Conservation (phyloP, 2,888 invertebrate species). For the Aphodius sticticus region DNA sequence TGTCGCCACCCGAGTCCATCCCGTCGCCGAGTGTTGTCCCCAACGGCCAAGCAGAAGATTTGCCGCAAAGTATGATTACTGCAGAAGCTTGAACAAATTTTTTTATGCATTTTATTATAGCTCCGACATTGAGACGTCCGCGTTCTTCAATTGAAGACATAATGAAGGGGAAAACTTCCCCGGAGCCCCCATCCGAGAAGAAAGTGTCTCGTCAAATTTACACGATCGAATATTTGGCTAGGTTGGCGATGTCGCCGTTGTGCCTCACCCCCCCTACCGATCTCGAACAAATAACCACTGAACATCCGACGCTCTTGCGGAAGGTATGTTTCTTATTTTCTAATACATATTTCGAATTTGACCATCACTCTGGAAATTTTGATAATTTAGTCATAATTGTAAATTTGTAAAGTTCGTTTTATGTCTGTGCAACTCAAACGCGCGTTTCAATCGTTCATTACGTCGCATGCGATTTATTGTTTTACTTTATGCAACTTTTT, state of each 20-base stretch:
- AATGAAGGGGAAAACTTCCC: conserved; percentile 50
- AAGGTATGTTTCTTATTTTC: conserved; percentile 57
- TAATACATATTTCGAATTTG: neutral
- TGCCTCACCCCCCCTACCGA: conserved; percentile 63
- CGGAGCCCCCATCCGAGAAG: conserved; percentile 35
- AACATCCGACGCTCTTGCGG: conserved; percentile 63
- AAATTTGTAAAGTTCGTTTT: neutral
- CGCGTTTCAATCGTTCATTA: no score
- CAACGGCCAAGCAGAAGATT: conserved; percentile 45
- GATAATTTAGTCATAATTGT: neutral
- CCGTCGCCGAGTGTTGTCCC: conserved; percentile 51
- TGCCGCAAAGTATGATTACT: conserved; percentile 28
- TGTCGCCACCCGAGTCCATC: conserved; percentile 54
- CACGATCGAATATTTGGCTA: conserved; percentile 62
- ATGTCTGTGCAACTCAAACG: no score
- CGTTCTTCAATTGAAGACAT: conserved; percentile 54
- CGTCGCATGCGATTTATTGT: no score
- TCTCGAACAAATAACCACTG: conserved; percentile 63
- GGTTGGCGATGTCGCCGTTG: conserved; percentile 65
- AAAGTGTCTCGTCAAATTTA: conserved; percentile 44
- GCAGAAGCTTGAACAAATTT: conserved; percentile 34
- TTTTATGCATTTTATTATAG: conserved; percentile 41
- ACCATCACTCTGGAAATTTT: neutral
- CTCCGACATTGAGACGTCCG: conserved; percentile 52
- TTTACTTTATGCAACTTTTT: no score